A percentile compares a stretch with the other conserved stretches of the same genome.
Conservation (phyloP, 2,888 invertebrate species). For the Gastracanthus pulcherrimus region DNA sequence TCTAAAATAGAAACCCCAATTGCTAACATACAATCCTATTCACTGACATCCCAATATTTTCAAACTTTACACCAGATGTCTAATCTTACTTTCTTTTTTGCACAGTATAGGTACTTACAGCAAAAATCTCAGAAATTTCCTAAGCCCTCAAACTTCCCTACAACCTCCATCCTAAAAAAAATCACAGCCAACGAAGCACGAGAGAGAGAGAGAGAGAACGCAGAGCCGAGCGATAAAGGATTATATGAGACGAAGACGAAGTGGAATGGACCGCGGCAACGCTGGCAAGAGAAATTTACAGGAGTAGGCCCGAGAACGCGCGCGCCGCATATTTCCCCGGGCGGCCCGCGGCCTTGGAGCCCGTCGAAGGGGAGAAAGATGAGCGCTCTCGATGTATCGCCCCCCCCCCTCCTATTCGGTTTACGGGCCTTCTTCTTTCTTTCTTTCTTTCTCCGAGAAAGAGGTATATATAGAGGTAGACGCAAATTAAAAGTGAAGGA, state of each 20-base stretch:
- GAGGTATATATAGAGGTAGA: too few relatives aligned
- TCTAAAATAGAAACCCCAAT: too few relatives aligned
- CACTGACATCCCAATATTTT: too few relatives aligned
- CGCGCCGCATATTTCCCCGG: background rate
- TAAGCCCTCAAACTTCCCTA: too few relatives aligned
- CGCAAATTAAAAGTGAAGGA: too few relatives aligned
- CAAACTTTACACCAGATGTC: too few relatives aligned
- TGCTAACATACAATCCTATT: too few relatives aligned
- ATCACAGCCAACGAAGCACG: too few relatives aligned
- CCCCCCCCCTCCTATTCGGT: background rate
- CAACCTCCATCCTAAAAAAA: too few relatives aligned
- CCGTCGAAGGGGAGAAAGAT: constrained; percentile 43
- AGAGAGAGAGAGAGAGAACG: background rate
- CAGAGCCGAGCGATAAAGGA: constrained; percentile 22
- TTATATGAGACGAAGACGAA: constrained; percentile 46
- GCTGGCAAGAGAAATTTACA: constrained; percentile 16
- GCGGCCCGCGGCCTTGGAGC: constrained; percentile 36
- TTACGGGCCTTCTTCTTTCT: background rate
- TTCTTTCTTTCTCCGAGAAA: background rate
- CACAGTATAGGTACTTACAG: too few relatives aligned
- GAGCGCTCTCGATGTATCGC: constrained; percentile 1
- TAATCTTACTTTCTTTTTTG: too few relatives aligned
- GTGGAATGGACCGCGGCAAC: constrained; percentile 47
- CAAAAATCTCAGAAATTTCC: too few relatives aligned
- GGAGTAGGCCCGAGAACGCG: background rate